Base-by-base conservation (phyloP, 2,797 vertebrate genomes). In the Anguilla pacifica region DNA sequence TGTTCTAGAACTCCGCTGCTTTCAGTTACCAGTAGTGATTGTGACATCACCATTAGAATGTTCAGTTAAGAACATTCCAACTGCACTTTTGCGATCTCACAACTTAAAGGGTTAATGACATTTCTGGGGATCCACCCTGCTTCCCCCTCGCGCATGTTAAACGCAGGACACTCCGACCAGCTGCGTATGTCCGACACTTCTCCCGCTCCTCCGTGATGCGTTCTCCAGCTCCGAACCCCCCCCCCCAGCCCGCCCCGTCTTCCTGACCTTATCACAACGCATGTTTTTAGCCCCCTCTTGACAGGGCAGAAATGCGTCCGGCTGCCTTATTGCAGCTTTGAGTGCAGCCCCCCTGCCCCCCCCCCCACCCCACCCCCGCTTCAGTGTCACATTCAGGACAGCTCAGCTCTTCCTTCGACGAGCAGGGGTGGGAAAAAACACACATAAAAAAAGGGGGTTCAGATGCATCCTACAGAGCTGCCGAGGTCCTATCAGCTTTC, bases 231-330 rank as follows among this genome's bases (percentile, higher is more conserved):
- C 11, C 31, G 17, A 10, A 25, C 22, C 13, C 19, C 6, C 22
- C n/a, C 51, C 55, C 7, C 53, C 25, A 1, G 0, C 19, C 46
- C 25, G 5, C 49, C 64, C n/a, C 3, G 43, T 49, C 28, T 70
- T 72, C 43, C 39, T 85, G 85, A 85, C 85, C 85, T 72, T 49
- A 70, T 49, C 61, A 39, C 43, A 72, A 72, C 15, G 70, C 43
- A 43, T 49, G 79, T 39, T 39, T 70, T 39, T 72, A 64, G 43
- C 61, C 43, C 13, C 13, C 64, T 17, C 19, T 85, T 13, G 61
- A 70, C 61, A 31, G 22, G 10, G 39, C 64, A 72, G 39, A 67
- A 57, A 85, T 46, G 39, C 10, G 3, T 46, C 84, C n/a, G 17
- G 57, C 39, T 85, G 6, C 35, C 35, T 22, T 11, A n/a, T 85